Percentiles rank a stretch among this genome's conserved stretches.
Evolutionary conservation across 1,140 invertebrate species (phyloP).

Genomic region (Lithobius niger): DNA sequence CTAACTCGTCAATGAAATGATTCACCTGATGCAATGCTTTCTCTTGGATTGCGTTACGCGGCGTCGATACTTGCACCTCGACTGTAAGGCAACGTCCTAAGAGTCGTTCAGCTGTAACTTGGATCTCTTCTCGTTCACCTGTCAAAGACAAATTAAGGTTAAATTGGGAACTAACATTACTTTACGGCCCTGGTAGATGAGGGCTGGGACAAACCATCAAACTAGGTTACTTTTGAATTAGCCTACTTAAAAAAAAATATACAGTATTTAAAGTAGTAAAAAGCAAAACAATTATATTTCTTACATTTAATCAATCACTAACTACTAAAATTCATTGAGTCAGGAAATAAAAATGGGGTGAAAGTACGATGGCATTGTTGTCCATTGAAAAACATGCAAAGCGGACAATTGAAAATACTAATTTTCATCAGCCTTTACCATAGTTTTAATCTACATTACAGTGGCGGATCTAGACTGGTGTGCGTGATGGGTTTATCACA

Average conservation of each 20-base stretch:
- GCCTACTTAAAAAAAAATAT: not conserved
- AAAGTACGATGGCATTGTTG: too few relatives aligned
- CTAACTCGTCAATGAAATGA: constrained; percentile 22
- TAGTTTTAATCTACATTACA: too few relatives aligned
- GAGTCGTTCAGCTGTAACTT: constrained; percentile 20
- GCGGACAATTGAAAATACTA: too few relatives aligned
- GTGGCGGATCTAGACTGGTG: too few relatives aligned
- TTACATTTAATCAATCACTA: too few relatives aligned
- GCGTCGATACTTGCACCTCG: constrained; percentile 25
- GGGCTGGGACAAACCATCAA: not conserved
- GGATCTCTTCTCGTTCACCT: constrained; percentile 22
- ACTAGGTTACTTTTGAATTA: too few relatives aligned
- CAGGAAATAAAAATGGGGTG: too few relatives aligned
- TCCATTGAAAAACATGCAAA: too few relatives aligned
- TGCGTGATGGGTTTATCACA: too few relatives aligned
- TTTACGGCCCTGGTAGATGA: too few relatives aligned
- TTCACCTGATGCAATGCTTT: constrained; percentile 23
- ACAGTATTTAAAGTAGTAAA: constrained; percentile 1
- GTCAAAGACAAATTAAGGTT: not conserved
- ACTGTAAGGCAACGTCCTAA: constrained; percentile 24
- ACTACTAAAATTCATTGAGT: too few relatives aligned
- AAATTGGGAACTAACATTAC: not conserved
- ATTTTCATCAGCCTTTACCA: too few relatives aligned
- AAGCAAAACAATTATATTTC: constrained; percentile 17
- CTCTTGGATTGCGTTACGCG: constrained; percentile 20